phyloP scores from a whole-genome alignment of 2,888 invertebrate species.

The Melanophora roralis region DNA sequence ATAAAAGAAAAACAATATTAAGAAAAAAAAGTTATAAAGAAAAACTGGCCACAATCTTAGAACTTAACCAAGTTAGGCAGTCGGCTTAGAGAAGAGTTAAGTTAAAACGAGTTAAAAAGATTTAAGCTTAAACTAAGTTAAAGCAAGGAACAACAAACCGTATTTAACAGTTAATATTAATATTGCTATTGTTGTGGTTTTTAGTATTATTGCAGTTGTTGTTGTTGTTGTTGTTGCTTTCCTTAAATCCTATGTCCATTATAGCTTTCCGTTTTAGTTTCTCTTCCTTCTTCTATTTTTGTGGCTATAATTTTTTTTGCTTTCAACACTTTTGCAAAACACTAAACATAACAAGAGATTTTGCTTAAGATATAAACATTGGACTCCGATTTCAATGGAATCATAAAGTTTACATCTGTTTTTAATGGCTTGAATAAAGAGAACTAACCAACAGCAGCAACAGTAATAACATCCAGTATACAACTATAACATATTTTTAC shows the following conservation, averaged over 20 bases:
- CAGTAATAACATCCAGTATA: not conserved
- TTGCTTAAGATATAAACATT: constrained; percentile 66
- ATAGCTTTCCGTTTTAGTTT: constrained; percentile 38
- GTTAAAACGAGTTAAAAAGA: too few relatives aligned
- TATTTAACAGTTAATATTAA: constrained; percentile 55
- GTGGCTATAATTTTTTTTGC: constrained; percentile 72
- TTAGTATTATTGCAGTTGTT: not conserved
- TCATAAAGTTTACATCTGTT: constrained; percentile 61
- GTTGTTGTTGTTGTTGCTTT: constrained; percentile 10
- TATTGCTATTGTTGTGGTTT: constrained; percentile 45
- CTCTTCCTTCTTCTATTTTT: constrained; percentile 67
- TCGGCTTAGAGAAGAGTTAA: not conserved
- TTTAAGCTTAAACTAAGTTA: not conserved
- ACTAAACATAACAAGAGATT: constrained; percentile 55
- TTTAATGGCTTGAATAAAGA: constrained; percentile 62
- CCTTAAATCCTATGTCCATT: constrained; percentile 46
- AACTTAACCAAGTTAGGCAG: not conserved
- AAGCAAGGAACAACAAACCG: constrained; percentile 15
- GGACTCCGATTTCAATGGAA: constrained; percentile 68
- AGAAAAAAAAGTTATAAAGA: not conserved
- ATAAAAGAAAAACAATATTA: not conserved
- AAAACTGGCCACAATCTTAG: not conserved
- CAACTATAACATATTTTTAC: not conserved
- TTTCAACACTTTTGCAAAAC: constrained; percentile 71
- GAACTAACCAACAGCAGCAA: constrained; percentile 2